Conservation (phyloP, 1,140 invertebrate species). For the Trypoxylus dichotomus region DNA sequence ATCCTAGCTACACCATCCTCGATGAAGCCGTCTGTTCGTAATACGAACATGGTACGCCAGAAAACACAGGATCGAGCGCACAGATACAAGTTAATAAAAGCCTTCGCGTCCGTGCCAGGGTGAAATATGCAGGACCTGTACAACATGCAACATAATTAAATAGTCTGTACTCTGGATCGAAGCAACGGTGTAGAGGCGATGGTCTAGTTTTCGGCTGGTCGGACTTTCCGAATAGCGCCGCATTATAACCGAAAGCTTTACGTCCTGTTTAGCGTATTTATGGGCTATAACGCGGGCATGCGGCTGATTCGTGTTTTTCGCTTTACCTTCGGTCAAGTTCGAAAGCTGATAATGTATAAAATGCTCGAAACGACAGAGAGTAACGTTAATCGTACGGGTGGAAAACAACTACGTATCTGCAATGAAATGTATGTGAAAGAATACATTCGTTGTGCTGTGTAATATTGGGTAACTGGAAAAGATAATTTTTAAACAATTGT, state of each 20-base stretch:
- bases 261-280: not conserved
- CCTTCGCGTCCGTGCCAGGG: not conserved
- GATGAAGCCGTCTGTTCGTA: not conserved
- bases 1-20: not conserved
- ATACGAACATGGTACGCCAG: not conserved
- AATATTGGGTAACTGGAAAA: too few relatives aligned
- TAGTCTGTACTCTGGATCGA: not conserved
- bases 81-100: not conserved
- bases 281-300: not conserved
- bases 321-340: not conserved
- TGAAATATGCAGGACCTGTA: not conserved
- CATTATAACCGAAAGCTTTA: not conserved
- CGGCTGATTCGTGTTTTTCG: not conserved
- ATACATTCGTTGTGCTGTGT: not conserved
- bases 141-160: slow-evolving; percentile 3
- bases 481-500: too few relatives aligned
- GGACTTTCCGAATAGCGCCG: not conserved
- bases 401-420: not conserved
- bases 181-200: not conserved
- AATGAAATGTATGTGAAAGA: not conserved
- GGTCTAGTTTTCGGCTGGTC: not conserved
- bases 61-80: not conserved
- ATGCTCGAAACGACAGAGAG: not conserved
- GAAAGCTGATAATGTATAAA: not conserved
- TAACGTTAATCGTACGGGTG: not conserved